Base-by-base conservation (phyloP, 2,113 vertebrate genomes). In the Menidia beryllina region DNA sequence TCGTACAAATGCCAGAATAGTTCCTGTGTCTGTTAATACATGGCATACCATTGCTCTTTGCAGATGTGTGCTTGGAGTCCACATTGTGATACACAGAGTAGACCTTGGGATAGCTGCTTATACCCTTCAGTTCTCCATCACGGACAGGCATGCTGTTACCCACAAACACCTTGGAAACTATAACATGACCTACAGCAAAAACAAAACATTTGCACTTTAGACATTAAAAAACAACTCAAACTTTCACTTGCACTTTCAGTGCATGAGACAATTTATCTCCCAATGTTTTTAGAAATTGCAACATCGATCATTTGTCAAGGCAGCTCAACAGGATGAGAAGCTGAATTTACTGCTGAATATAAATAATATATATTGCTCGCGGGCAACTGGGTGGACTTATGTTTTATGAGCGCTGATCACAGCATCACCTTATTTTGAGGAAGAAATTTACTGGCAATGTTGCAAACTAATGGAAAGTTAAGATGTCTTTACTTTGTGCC, bases 131-230 rank as follows among this genome's bases (percentile, higher is more conserved):
- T 39, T 92, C 86, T 43, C 77, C 74, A 19, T 91, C 89, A 59
- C 0, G 52, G 59, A 91, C 74, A 23, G 91, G 88, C 76, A 80
- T 65, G 59, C 92, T 94, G 60, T 71, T 84, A 34, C 94, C 95
- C 81, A 96, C 86, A 39, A 94, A 97, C 80, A 93, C 94, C 87
- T 96, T 93, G 69, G 92, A 91, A 85, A 95, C 83, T 47, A 95
- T 86, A 51, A 94, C 75, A 86, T 94, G 93, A 57, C 93, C 94
- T 96, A 66, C 24, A 68, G 45, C 15, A 10, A 57, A 45, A 2
- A 45, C 1, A 19, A 71, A 79, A 71, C 2, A 66, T 9, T 8
- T 34, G 19, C 12, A 58, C 61, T 84, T 81, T 30, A 70, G 7
- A 15, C 23, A 39, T n/a, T 11, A 43, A 38, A 12, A 41, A 10